A percentile compares a stretch with the other conserved stretches of the same genome.
These are phyloP conservation scores for Galeruca laticollis DNA, from an alignment of 2,888 invertebrate species.

Conservation along the genomic window DNA sequence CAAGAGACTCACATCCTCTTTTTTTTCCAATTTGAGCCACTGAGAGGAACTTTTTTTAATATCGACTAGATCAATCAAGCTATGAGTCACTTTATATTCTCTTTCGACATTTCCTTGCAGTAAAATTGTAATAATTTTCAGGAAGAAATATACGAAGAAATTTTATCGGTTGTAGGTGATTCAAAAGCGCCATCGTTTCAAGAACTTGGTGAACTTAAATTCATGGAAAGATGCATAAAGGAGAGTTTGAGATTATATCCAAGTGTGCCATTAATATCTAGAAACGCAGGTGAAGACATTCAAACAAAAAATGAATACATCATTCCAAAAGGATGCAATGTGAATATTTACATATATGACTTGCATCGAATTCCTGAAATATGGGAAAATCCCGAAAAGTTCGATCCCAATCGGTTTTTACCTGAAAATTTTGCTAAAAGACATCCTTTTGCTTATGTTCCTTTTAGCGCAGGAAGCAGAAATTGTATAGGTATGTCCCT, in stretches of 20 bases:
- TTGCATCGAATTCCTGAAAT: conserved; percentile 66
- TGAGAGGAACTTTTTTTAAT: too few species aligned
- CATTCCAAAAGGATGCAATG: conserved; percentile 60
- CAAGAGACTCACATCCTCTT: too few species aligned
- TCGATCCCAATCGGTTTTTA: conserved; percentile 61
- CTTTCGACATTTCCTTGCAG: too few species aligned
- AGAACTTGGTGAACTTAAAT: conserved; percentile 72
- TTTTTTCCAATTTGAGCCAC: too few species aligned
- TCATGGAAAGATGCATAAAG: conserved; percentile 68
- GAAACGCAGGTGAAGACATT: conserved; percentile 58
- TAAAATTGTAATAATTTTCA: too few species aligned
- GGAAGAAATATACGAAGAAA: conserved; percentile 46
- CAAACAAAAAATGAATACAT: conserved; percentile 51
- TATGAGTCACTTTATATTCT: too few species aligned
- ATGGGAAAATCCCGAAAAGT: conserved; percentile 65
- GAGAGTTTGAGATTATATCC: conserved; percentile 51
- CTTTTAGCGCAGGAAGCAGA: conserved; percentile 66
- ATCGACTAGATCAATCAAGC: too few species aligned
- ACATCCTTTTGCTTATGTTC: conserved; percentile 65
- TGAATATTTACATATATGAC: conserved; percentile 57
- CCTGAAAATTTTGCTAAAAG: conserved; percentile 61
- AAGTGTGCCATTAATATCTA: conserved; percentile 54
- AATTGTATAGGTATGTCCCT: conserved; percentile 61
- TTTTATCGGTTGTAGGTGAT: conserved; percentile 43
- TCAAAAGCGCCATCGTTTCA: conserved; percentile 67